phyloP scores from a whole-genome alignment of 1,140 invertebrate genomes.

The Ptiloglossa arizonensis region DNA sequence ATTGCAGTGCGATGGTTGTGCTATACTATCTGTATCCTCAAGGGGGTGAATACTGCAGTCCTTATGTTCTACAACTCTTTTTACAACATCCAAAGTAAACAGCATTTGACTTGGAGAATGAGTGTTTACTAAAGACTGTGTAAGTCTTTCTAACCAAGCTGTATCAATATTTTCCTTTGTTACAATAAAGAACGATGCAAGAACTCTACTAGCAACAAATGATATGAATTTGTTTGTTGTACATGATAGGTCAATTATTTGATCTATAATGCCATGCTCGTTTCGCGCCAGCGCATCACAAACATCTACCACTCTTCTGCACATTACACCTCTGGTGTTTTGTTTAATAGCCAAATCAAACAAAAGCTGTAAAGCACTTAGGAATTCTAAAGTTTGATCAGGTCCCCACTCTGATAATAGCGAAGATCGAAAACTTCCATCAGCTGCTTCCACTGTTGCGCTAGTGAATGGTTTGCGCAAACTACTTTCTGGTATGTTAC shows the following conservation, averaged over 20 bases:
- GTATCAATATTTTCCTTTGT: constrained; percentile 90
- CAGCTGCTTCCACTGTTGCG: constrained; percentile 81
- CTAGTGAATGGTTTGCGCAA: constrained; percentile 87
- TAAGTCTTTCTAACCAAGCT: constrained; percentile 88
- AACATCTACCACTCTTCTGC: constrained; percentile 88
- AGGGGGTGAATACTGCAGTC: constrained; percentile 91
- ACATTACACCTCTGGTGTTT: constrained; percentile 90
- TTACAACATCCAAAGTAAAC: constrained; percentile 92
- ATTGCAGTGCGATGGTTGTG: constrained; percentile 81
- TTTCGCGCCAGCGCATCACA: constrained; percentile 91
- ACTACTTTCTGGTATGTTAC: constrained; percentile 87
- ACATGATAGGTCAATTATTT: constrained; percentile 90
- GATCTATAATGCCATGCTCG: constrained; percentile 90
- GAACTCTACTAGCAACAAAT: constrained; percentile 89
- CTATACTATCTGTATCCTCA: constrained; percentile 83
- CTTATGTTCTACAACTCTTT: constrained; percentile 93
- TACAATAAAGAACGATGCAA: constrained; percentile 91
- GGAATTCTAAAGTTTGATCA: constrained; percentile 87
- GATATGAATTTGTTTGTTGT: constrained; percentile 91
- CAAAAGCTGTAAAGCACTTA: constrained; percentile 91
- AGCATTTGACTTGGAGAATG: constrained; percentile 84
- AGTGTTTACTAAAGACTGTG: constrained; percentile 77
- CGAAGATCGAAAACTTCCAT: constrained; percentile 81
- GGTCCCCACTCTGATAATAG: constrained; percentile 87
- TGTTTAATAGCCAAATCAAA: constrained; percentile 93